These are phyloP conservation scores for Meriones psammophilus DNA, from an alignment of 2,797 vertebrate genomes.

Conservation along the genomic window DNA sequence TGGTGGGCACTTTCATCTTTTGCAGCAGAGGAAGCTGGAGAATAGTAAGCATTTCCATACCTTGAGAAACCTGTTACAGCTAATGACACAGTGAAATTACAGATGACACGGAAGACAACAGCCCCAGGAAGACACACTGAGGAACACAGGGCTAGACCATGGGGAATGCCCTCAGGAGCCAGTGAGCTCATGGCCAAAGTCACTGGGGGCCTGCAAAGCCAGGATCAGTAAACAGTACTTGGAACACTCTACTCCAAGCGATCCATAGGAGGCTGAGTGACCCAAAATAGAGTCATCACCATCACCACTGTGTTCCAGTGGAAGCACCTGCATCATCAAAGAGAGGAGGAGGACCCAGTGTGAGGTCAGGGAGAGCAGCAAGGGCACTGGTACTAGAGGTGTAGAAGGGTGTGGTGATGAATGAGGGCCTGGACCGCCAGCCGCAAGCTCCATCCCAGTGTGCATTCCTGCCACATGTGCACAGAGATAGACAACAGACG, in stretches of 20 bases:
- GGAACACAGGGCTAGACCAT: slow-evolving; percentile 7
- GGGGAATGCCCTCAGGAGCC: neutral
- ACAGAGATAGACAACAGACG: neutral
- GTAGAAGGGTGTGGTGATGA: slow-evolving; percentile 41
- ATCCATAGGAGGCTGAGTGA: neutral
- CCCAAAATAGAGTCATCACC: neutral
- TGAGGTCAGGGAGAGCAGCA: neutral
- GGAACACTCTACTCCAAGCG: neutral
- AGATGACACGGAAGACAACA: slow-evolving; percentile 28
- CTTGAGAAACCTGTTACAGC: neutral
- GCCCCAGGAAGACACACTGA: neutral
- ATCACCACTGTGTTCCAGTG: neutral
- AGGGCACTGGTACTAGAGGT: neutral
- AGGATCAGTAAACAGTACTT: neutral
- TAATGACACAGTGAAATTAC: slow-evolving; percentile 29
- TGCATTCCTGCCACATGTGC: slow-evolving; percentile 18
- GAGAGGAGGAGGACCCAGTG: neutral
- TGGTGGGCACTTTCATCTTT: neutral
- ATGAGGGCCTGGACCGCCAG: neutral
- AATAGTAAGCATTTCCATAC: neutral
- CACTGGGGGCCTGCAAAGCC: neutral
- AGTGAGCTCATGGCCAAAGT: neutral
- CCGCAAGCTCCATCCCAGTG: neutral
- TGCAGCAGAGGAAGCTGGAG: neutral
- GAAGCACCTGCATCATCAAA: neutral